Evolutionary conservation across 2,113 vertebrate species (phyloP).

Genomic region (Cebus imitator): DNA sequence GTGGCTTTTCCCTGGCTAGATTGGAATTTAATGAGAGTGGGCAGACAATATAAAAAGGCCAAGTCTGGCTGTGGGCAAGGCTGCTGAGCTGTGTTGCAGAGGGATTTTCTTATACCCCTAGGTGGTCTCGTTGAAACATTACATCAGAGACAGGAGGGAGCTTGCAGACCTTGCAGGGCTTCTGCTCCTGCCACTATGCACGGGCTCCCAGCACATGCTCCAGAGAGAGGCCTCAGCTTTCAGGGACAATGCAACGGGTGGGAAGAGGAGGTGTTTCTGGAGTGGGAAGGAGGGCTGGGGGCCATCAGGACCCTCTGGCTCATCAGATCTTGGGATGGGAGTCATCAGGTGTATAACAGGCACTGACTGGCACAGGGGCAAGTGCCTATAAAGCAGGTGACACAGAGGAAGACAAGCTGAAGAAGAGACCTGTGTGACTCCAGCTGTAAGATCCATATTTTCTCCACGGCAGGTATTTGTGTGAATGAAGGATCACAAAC

Average conservation of each 20-base stretch:
- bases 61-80: background rate
- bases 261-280: background rate
- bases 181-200: background rate
- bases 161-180: background rate
- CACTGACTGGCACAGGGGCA: background rate
- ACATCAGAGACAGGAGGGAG: background rate
- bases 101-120: background rate
- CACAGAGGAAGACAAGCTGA: background rate
- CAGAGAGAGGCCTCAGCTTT: background rate
- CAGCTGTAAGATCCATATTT: background rate
- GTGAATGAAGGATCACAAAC: background rate
- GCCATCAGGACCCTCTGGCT: background rate
- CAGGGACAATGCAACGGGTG: fast-evolving
- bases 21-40: conserved; percentile 68
- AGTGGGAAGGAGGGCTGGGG: background rate
- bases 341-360: background rate
- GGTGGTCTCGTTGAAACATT: background rate
- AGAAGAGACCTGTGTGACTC: background rate
- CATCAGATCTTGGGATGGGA: background rate
- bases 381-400: background rate
- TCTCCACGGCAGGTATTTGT: background rate
- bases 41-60: conserved; percentile 50
- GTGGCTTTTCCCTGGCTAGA: conserved; percentile 58
- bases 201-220: background rate
- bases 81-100: background rate